Evolutionary conservation across 2,888 invertebrate species (phyloP).

Genomic region (Eristalis arbustorum): DNA sequence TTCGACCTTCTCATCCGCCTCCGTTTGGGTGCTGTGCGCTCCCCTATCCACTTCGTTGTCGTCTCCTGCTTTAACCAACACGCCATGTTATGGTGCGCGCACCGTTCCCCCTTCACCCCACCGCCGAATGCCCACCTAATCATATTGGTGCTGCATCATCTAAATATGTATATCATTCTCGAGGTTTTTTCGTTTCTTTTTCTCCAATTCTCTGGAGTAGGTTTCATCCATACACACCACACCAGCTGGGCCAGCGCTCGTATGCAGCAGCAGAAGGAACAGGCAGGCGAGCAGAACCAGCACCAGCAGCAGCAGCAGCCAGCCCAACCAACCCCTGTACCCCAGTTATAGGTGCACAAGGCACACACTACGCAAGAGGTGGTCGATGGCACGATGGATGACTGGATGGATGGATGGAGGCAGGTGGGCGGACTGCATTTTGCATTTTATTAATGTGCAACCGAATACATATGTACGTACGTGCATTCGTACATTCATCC

Average conservation of each 20-base stretch:
- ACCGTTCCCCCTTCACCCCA: conserved; percentile 43
- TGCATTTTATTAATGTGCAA: conserved; percentile 66
- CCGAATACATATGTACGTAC: conserved; percentile 44
- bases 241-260: conserved; percentile 45
- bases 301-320: background rate
- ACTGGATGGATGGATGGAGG: conserved; percentile 54
- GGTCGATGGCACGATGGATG: conserved; percentile 61
- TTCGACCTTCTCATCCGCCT: conserved; percentile 70
- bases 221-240: conserved; percentile 33
- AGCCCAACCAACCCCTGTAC: conserved; percentile 31
- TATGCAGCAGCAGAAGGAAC: conserved; percentile 31
- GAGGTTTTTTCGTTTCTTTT: conserved; percentile 21
- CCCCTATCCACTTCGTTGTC: conserved; percentile 10
- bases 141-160: conserved; percentile 52
- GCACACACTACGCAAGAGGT: conserved; percentile 64
- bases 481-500: background rate
- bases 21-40: conserved; percentile 56
- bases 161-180: conserved; percentile 58
- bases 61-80: conserved; percentile 17
- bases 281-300: background rate
- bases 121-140: conserved; percentile 42
- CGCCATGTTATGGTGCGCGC: conserved; percentile 34
- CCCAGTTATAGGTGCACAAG: conserved; percentile 54
- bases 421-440: conserved; percentile 68
- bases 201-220: conserved; percentile 39